These are phyloP conservation scores for Amblyraja radiata DNA, from an alignment of 2,797 vertebrate genomes.

Conservation along the genomic window DNA sequence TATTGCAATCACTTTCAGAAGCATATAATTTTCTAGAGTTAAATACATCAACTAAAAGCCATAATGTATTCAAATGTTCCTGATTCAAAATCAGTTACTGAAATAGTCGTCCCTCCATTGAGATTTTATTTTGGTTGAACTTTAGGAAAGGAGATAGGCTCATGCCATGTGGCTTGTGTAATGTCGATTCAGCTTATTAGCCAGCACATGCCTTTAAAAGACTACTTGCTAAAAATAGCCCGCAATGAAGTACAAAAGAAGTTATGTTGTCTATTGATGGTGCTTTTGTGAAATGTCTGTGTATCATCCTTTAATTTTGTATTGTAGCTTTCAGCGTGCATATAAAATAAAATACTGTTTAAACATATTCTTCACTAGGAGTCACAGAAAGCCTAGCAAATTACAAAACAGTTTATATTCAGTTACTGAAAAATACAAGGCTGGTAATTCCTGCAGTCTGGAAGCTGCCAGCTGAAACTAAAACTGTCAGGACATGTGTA, in stretches of 20 bases:
- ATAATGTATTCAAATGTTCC: background rate
- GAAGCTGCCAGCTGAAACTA: background rate
- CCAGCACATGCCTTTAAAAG: slow-evolving; percentile 75
- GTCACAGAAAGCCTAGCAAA: slow-evolving; percentile 43
- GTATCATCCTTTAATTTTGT: slow-evolving; percentile 13
- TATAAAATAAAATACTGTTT: background rate
- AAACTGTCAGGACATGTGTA: background rate
- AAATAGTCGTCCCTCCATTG: slow-evolving; percentile 18
- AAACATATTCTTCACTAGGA: background rate
- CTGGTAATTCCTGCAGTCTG: slow-evolving; percentile 41
- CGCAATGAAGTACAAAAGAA: slow-evolving; percentile 45
- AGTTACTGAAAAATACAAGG: slow-evolving; percentile 47
- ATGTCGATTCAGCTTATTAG: slow-evolving; percentile 56
- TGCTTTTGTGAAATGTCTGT: slow-evolving; percentile 20
- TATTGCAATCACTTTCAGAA: no score
- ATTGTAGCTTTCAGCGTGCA: background rate
- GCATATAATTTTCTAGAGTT: background rate
- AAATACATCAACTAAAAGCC: background rate
- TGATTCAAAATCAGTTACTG: slow-evolving; percentile 19
- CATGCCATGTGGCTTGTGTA: slow-evolving; percentile 45
- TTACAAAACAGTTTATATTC: slow-evolving; percentile 43
- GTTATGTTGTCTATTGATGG: slow-evolving; percentile 34
- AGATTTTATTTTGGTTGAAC: slow-evolving; percentile 30
- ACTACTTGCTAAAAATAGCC: slow-evolving; percentile 87
- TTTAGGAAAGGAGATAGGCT: slow-evolving; percentile 21